These are phyloP conservation scores for Aphelenchoides besseyi DNA, from an alignment of 1,140 invertebrate species.

Conservation along the genomic window DNA sequence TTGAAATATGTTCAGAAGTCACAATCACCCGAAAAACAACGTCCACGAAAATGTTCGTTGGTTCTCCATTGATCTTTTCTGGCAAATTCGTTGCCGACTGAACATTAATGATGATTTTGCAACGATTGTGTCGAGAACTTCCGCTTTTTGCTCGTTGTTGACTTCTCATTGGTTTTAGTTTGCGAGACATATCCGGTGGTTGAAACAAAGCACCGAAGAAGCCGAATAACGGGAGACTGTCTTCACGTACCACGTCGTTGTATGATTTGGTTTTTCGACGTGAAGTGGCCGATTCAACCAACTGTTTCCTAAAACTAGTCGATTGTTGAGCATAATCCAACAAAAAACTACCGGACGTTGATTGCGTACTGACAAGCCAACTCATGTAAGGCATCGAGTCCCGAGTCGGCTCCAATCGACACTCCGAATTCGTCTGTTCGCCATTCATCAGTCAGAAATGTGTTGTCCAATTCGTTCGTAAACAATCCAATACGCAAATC, in stretches of 20 bases:
- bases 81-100: conserved; percentile 43
- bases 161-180: conserved; percentile 47
- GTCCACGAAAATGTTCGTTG: conserved; percentile 37
- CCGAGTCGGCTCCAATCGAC: not conserved
- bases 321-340: conserved; percentile 13
- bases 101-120: conserved; percentile 38
- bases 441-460: conserved; percentile 27
- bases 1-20: conserved; percentile 5
- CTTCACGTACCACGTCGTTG: conserved; percentile 45
- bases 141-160: conserved; percentile 10
- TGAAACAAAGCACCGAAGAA: conserved; percentile 30
- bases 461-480: conserved; percentile 14
- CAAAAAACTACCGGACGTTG: not conserved
- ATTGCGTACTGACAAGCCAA: conserved; percentile 31
- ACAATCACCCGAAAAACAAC: conserved; percentile 28
- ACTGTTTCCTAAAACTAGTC: conserved; percentile 28
- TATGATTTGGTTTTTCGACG: conserved; percentile 23
- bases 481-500: conserved; percentile 20
- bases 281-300: conserved; percentile 18
- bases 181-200: conserved; percentile 41
- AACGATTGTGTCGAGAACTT: not conserved
- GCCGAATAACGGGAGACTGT: conserved; percentile 27
- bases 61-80: conserved; percentile 27
- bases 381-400: conserved; percentile 2
- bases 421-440: not conserved